phyloP scores from a whole-genome alignment of 2,797 vertebrate species.

The Hyperoplus immaculatus region DNA sequence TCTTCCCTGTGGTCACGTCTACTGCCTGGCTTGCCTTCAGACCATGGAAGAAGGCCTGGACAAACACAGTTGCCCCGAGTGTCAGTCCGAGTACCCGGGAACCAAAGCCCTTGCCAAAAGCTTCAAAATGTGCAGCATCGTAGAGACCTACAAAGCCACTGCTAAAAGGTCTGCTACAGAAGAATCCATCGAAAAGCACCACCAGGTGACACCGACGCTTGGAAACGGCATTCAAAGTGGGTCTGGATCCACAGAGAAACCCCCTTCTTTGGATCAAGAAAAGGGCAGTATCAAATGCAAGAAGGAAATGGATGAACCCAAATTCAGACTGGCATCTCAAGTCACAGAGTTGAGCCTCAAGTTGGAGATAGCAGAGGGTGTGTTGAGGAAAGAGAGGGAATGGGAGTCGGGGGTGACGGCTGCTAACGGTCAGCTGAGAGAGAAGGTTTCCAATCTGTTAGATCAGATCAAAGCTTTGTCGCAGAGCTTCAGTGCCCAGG shows the following conservation, averaged over 20 bases:
- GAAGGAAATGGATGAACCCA: conserved; percentile 63
- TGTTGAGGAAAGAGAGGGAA: conserved; percentile 65
- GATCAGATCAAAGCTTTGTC: conserved; percentile 67
- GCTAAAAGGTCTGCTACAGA: neutral
- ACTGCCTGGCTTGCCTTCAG: conserved; percentile 80
- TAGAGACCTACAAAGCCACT: conserved; percentile 70
- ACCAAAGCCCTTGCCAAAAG: conserved; percentile 69
- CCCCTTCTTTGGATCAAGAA: conserved; percentile 19
- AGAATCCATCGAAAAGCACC: neutral
- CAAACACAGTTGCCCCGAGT: conserved; percentile 81
- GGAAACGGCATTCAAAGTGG: conserved; percentile 32
- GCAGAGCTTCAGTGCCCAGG: conserved; percentile 58
- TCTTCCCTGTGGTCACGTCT: conserved; percentile 84
- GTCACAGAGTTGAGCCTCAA: conserved; percentile 74
- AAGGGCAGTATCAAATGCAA: conserved; percentile 42
- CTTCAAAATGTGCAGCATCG: conserved; percentile 72
- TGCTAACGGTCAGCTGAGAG: conserved; percentile 70
- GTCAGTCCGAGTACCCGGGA: conserved; percentile 73
- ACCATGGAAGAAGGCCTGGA: conserved; percentile 68
- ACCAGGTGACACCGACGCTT: too few species aligned
- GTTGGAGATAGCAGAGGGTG: conserved; percentile 68
- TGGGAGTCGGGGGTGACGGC: conserved; percentile 60
- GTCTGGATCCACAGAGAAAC: conserved; percentile 36
- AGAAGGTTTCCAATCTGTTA: conserved; percentile 60
- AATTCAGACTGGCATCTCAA: conserved; percentile 70